Base-by-base conservation (phyloP, 2,888 invertebrate species). In the Melanophora roralis region DNA sequence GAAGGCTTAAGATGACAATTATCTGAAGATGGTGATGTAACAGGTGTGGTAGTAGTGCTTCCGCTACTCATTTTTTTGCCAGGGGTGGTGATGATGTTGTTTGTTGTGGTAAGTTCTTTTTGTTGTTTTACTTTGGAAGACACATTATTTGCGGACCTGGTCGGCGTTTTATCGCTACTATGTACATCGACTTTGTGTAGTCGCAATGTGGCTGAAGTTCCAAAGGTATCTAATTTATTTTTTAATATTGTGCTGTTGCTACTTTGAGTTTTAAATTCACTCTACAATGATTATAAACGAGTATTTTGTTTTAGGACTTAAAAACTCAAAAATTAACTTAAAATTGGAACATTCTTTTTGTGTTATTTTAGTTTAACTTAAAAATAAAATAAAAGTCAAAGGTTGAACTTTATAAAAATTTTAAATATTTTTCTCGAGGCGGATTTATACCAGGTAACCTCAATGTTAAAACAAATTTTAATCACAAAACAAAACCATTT, bases 261-360 rank as follows among this genome's bases (percentile, higher is more conserved):
- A 86, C 83, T 86, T 85, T 86, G 85, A 76, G 64, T 80, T 62
- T 80, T 85, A 85, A 85, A 84, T 86, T 88, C 86, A 86, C 85
- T 87, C 88, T 88, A 88, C 86, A 88, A 88, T 85, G 86, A 68
- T 64, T 51, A 67, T 85, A 86, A 88, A 88, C 84, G 85, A 85
- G 86, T 85, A 75, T 71, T 57, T 64, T 81, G 40, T 49, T 68
- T 78, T 75, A 47, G 19, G 38, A 62, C 14, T 43, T 32, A 7
- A 38, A 53, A 55, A 64, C 60, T 53, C 12, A 65, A 67, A 67
- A 60, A 59, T 2, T 19, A 6, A 65, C 38, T 57, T 43, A 49
- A 74, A 67, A 34, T 65, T 60, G 47, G 49, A 11, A 14, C 12
- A 53, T n/a, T 47, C n/a, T n/a, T 27, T 45, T 43, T 60, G 12